Conservation (phyloP, 2,113 vertebrate genomes). For the Regulus satrapa region DNA sequence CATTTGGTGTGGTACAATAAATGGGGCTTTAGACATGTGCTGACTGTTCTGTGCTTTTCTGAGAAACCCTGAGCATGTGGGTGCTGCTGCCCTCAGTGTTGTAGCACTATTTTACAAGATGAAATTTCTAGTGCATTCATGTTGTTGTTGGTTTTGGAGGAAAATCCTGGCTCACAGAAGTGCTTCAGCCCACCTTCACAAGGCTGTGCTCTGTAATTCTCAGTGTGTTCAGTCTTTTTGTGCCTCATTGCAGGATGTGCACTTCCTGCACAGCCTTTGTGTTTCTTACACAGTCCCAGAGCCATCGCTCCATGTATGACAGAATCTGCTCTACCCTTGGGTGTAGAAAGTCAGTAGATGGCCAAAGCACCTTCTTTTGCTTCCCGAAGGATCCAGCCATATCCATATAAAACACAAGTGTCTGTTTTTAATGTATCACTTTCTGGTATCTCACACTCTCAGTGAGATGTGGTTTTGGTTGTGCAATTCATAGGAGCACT, state of each 20-base stretch:
- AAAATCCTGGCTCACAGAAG: background rate
- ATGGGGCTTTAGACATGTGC: fast-evolving
- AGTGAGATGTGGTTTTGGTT: background rate
- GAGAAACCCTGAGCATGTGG: background rate
- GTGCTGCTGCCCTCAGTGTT: background rate
- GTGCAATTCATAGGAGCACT: background rate
- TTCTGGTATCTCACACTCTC: background rate
- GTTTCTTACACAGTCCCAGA: background rate
- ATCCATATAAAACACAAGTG: background rate
- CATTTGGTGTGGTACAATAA: background rate
- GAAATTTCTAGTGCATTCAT: background rate
- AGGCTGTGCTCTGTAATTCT: background rate
- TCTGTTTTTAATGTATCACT: background rate
- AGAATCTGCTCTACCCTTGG: background rate
- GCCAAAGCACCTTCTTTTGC: background rate
- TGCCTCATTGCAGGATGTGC: background rate
- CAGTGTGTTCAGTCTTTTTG: background rate
- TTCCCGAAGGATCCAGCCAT: background rate
- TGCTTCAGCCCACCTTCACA: background rate
- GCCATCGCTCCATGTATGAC: background rate
- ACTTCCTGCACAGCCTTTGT: background rate
- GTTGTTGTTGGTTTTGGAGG: background rate
- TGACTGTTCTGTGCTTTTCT: background rate
- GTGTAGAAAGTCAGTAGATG: background rate
- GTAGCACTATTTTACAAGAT: background rate